A percentile compares a stretch with the other conserved stretches of the same genome.
phyloP scores from a whole-genome alignment of 2,113 vertebrate species.

The Panurus biarmicus region DNA sequence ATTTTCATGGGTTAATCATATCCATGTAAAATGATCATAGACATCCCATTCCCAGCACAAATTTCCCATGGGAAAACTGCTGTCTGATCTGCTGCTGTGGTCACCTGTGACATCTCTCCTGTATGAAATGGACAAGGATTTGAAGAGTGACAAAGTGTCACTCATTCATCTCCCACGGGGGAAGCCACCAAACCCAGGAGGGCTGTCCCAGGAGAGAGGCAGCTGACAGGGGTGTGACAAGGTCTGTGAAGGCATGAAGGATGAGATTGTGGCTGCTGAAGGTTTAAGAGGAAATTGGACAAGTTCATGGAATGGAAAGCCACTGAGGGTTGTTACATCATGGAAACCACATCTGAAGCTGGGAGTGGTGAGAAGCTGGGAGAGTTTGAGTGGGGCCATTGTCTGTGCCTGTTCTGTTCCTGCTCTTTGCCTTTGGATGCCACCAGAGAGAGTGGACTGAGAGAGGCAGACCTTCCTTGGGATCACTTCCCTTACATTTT shows the following conservation, averaged over 20 bases:
- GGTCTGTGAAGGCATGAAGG: background rate
- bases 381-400: background rate
- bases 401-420: background rate
- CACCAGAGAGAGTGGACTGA: background rate
- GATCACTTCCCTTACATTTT: background rate
- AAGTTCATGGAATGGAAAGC: background rate
- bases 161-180: background rate
- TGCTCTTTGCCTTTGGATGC: background rate
- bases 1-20: background rate
- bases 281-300: background rate
- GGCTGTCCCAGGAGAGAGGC: background rate
- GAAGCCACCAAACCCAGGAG: background rate
- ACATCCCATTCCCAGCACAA: background rate
- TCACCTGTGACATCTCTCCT: background rate
- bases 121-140: background rate
- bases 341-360: background rate
- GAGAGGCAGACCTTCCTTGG: background rate
- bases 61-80: background rate
- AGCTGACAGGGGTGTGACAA: background rate
- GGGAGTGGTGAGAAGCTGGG: background rate
- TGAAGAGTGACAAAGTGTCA: background rate
- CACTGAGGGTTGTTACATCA: background rate
- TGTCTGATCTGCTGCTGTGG: background rate
- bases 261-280: background rate
- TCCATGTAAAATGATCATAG: accelerated